Conservation (phyloP, 2,888 invertebrate species). For the Melanostoma mellinum region DNA sequence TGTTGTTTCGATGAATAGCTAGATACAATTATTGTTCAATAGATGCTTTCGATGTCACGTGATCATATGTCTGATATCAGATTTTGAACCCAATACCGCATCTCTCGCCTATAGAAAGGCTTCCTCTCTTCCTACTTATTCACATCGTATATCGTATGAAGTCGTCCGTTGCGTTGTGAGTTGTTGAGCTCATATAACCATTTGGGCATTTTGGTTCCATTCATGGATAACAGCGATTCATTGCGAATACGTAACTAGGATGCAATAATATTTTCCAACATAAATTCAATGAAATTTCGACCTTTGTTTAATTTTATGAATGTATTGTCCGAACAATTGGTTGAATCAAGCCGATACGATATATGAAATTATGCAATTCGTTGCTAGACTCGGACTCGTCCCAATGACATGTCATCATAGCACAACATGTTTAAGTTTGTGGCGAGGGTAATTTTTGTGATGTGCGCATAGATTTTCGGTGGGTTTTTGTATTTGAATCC, state of each 20-base stretch:
- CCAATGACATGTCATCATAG: neutral
- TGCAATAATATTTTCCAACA: constrained; percentile 58
- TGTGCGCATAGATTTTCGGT: too few relatives aligned
- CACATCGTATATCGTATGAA: neutral
- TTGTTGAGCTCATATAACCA: constrained; percentile 51
- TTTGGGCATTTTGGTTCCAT: constrained; percentile 65
- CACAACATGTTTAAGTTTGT: neutral
- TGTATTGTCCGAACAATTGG: constrained; percentile 68
- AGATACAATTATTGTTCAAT: constrained; percentile 58
- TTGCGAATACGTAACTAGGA: constrained; percentile 71
- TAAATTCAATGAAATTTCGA: constrained; percentile 54
- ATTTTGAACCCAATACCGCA: constrained; percentile 39
- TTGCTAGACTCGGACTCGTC: neutral
- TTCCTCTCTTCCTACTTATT: constrained; percentile 5
- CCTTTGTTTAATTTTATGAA: constrained; percentile 72
- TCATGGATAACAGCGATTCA: constrained; percentile 55
- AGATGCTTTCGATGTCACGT: constrained; percentile 64
- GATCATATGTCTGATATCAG: constrained; percentile 58
- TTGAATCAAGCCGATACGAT: constrained; percentile 51
- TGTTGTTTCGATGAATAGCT: constrained; percentile 49
- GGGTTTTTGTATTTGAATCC: too few relatives aligned
- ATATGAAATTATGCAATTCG: constrained; percentile 9
- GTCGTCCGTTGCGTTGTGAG: neutral
- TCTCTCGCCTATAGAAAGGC: neutral
- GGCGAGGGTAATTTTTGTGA: too few relatives aligned